Conservation (phyloP, 2,888 invertebrate species). For the Stratiomys singularior region DNA sequence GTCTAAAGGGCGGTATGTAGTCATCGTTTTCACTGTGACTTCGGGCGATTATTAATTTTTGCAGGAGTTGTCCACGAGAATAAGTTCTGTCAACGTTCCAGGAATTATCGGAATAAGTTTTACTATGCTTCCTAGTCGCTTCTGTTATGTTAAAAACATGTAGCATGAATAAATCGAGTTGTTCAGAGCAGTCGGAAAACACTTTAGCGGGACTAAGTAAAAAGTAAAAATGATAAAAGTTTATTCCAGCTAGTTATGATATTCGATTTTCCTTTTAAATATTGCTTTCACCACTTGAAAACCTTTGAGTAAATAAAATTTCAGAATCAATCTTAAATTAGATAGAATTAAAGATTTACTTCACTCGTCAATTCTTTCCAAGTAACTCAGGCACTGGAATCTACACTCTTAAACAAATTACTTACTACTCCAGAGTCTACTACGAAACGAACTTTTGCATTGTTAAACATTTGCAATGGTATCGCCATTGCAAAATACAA, state of each 20-base stretch:
- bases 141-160: background rate
- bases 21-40: background rate
- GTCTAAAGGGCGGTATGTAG: background rate
- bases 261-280: no score
- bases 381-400: no score
- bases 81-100: background rate
- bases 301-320: no score
- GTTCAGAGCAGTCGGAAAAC: no score
- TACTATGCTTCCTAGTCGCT: background rate
- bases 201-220: no score
- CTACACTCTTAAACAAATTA: constrained; percentile 1
- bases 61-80: background rate
- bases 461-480: background rate
- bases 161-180: no score
- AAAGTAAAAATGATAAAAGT: no score
- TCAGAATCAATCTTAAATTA: no score
- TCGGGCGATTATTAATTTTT: constrained; percentile 3
- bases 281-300: no score
- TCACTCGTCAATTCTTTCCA: no score
- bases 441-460: background rate
- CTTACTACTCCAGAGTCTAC: background rate
- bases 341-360: no score
- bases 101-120: constrained; percentile 1
- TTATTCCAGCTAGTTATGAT: no score
- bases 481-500: background rate